Percentiles rank a stretch among this genome's conserved stretches.
phyloP scores from a whole-genome alignment of 1,140 invertebrate genomes.

The Drosophila pandora region DNA sequence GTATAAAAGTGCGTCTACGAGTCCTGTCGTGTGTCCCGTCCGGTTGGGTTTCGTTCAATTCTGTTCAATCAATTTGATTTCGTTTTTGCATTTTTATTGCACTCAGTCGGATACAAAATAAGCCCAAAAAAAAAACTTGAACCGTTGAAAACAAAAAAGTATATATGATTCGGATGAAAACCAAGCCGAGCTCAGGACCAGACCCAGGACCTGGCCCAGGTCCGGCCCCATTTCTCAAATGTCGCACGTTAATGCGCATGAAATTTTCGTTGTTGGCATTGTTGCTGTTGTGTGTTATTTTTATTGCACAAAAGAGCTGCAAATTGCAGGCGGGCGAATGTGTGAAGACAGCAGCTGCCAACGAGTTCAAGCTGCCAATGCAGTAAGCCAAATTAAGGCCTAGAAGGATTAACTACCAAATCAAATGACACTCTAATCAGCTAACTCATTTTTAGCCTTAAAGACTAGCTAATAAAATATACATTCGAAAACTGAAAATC shows the following conservation, averaged over 20 bases:
- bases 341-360: conserved; percentile 64
- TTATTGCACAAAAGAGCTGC: conserved; percentile 56
- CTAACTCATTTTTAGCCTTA: no score
- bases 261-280: conserved; percentile 43
- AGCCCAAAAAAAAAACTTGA: background rate
- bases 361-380: conserved; percentile 27
- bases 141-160: background rate
- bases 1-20: conserved; percentile 5
- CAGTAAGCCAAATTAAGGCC: background rate
- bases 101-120: conserved; percentile 41
- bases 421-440: no score
- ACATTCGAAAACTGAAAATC: no score
- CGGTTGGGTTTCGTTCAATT: conserved; percentile 43
- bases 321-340: conserved; percentile 49
- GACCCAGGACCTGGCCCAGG: background rate
- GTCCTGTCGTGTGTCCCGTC: conserved; percentile 10
- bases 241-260: conserved; percentile 64
- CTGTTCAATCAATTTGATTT: conserved; percentile 70
- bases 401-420: background rate
- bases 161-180: conserved; percentile 5
- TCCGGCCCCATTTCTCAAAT: conserved; percentile 44
- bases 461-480: background rate
- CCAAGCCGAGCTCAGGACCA: background rate
- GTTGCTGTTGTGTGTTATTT: conserved; percentile 33
- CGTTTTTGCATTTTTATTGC: conserved; percentile 73